A percentile compares a stretch with the other conserved stretches of the same genome.
Conservation (phyloP, 1,140 invertebrate genomes). For the Drosophila nigrodunni region DNA sequence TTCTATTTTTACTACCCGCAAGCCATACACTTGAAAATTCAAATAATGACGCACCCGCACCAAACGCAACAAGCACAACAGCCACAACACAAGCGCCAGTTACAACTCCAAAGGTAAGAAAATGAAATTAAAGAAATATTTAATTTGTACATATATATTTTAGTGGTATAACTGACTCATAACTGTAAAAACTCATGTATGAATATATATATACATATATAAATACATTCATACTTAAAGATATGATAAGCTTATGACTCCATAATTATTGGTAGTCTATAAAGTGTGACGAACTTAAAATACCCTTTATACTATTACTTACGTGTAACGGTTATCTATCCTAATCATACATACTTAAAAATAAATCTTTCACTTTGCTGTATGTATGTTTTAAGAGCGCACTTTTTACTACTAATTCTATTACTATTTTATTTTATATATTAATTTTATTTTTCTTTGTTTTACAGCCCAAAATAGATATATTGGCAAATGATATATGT, state of each 20-base stretch:
- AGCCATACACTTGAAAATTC: background rate
- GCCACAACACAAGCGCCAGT: background rate
- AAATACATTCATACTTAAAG: constrained; percentile 3
- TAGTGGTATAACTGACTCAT: constrained; percentile 2
- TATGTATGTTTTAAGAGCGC: background rate
- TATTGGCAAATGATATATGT: constrained; percentile 69
- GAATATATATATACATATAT: constrained; percentile 2
- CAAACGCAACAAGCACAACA: constrained; percentile 7
- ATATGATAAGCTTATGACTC: constrained; percentile 11
- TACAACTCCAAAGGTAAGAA: constrained; percentile 10
- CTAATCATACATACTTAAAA: no score
- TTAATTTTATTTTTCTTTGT: background rate
- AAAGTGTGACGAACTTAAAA: background rate
- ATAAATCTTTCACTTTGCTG: background rate
- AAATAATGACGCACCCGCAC: background rate
- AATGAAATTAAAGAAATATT: background rate
- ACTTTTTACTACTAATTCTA: background rate
- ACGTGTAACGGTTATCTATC: no score
- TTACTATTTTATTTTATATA: background rate
- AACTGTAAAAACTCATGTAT: background rate
- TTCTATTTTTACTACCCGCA: background rate
- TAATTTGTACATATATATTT: background rate
- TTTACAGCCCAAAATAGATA: constrained; percentile 38
- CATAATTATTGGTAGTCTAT: background rate
- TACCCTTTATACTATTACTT: constrained; percentile 2